Conservation (phyloP, 2,888 invertebrate species). For the Tridacna crocea region DNA sequence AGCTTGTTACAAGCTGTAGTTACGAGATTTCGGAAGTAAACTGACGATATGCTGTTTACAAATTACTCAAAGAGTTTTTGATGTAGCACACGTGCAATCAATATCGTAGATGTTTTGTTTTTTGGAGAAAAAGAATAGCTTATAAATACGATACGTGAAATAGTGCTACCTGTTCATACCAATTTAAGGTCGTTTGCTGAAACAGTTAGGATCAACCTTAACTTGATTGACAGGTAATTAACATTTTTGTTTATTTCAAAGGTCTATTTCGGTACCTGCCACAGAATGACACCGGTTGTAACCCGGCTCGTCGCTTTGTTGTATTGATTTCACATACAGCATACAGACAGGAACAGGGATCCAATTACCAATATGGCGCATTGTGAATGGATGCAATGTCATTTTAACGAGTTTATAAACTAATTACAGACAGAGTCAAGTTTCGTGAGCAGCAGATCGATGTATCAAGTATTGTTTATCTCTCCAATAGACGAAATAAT, state of each 20-base stretch:
- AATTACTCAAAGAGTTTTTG: too few relatives aligned
- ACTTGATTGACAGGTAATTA: slow-evolving; percentile 19
- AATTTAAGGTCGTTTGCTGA: too few relatives aligned
- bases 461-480: slow-evolving; percentile 1
- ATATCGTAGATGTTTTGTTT: too few relatives aligned
- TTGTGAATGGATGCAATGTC: background rate
- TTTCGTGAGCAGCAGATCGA: background rate
- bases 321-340: background rate
- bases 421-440: background rate
- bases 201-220: background rate
- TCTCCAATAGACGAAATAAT: too few relatives aligned
- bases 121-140: too few relatives aligned
- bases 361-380: background rate
- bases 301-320: slow-evolving; percentile 11
- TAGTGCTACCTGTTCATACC: too few relatives aligned
- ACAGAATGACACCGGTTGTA: slow-evolving; percentile 10
- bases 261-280: slow-evolving; percentile 1
- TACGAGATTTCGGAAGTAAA: too few relatives aligned
- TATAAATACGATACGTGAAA: too few relatives aligned
- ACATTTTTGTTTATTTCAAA: background rate
- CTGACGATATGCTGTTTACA: too few relatives aligned
- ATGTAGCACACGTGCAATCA: too few relatives aligned
- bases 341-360: background rate
- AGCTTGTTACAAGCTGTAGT: too few relatives aligned
- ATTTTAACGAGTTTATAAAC: slow-evolving; percentile 11